A percentile compares a stretch with the other conserved stretches of the same genome.
Conservation (phyloP, 2,888 invertebrate species). For the Campoletis raptor region DNA sequence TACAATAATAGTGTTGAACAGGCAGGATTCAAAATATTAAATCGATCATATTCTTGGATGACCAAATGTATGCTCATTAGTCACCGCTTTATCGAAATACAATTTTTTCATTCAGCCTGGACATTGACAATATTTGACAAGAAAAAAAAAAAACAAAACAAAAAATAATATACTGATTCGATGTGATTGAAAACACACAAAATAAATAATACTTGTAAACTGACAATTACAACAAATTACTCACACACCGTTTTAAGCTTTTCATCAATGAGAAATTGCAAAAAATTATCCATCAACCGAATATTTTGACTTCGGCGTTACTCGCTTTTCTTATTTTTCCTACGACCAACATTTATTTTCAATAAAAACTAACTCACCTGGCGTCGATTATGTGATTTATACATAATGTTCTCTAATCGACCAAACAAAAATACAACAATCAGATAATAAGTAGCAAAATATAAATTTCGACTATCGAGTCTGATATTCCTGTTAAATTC, state of each 20-base stretch:
- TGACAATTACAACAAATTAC: background rate
- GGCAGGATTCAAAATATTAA: conserved; percentile 29
- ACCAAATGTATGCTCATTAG: conserved; percentile 7
- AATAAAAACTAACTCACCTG: background rate
- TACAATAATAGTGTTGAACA: conserved; percentile 63
- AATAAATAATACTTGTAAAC: background rate
- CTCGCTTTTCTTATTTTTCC: background rate
- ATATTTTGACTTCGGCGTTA: conserved; percentile 7
- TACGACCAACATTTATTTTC: background rate
- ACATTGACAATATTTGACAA: conserved; percentile 44
- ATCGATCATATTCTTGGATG: conserved; percentile 26
- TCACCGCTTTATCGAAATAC: conserved; percentile 32
- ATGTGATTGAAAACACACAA: background rate
- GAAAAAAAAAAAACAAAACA: conserved; percentile 4
- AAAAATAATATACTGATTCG: background rate
- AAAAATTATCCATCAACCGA: background rate
- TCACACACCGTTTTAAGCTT: background rate
- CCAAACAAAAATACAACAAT: conserved; percentile 47
- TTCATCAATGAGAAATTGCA: background rate
- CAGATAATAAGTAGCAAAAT: conserved; percentile 36
- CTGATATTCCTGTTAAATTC: conserved; percentile 48
- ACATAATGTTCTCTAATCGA: conserved; percentile 40
- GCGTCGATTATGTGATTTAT: conserved; percentile 18
- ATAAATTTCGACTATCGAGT: conserved; percentile 33
- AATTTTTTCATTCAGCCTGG: conserved; percentile 19